These are phyloP conservation scores for Diceros bicornis DNA, from an alignment of 2,797 vertebrate species.

Conservation along the genomic window DNA sequence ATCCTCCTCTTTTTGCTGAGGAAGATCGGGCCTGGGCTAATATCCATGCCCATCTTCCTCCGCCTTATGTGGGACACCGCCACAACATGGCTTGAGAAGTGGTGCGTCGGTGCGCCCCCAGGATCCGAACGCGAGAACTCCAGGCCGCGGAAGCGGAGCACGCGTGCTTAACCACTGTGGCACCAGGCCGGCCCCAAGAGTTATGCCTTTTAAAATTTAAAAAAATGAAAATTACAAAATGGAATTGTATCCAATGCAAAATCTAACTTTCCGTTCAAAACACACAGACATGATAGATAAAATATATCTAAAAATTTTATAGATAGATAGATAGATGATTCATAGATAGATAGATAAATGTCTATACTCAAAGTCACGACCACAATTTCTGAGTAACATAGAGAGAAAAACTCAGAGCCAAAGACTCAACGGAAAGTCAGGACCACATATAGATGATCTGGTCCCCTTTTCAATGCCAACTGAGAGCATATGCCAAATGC, in stretches of 20 bases:
- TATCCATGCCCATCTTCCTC: no score
- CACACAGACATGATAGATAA: neutral
- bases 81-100: no score
- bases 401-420: neutral
- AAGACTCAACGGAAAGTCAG: neutral
- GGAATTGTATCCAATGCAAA: neutral
- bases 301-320: neutral
- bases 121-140: no score
- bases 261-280: slow-evolving; percentile 32
- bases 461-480: neutral
- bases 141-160: no score
- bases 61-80: no score
- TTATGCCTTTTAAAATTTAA: slow-evolving; percentile 49
- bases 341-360: neutral
- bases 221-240: slow-evolving; percentile 31
- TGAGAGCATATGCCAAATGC: neutral
- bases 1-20: no score
- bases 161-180: no score
- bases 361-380: neutral
- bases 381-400: neutral
- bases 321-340: neutral
- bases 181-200: neutral
- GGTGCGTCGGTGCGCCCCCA: no score
- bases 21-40: no score
- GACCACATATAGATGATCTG: neutral